Conservation (phyloP, 2,888 invertebrate genomes). For the Rhynchonema sp. region DNA sequence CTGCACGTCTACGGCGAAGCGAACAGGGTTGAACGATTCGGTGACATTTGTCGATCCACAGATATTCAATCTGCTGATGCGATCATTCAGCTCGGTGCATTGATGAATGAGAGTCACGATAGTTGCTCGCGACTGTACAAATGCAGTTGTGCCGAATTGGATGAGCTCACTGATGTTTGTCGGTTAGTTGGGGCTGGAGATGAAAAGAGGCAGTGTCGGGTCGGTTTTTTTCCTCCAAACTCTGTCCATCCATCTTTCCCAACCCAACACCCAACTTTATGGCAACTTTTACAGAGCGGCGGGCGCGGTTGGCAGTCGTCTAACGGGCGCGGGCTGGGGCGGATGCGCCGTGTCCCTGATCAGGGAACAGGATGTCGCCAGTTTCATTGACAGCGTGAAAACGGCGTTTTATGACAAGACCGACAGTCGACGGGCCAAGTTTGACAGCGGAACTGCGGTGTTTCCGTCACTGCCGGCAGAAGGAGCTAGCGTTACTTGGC, state of each 20-base stretch:
- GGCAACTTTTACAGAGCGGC: no score
- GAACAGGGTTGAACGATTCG: conserved; percentile 56
- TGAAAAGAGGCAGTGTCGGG: no score
- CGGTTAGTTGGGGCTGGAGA: no score
- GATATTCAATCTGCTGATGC: conserved; percentile 8
- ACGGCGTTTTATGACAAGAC: neutral
- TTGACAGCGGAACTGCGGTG: neutral
- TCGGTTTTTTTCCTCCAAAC: no score
- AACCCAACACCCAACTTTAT: no score
- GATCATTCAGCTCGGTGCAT: conserved; percentile 38
- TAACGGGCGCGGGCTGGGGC: conserved; percentile 97
- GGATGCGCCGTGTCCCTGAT: conserved; percentile 80
- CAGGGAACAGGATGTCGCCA: conserved; percentile 38
- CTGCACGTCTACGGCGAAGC: conserved; percentile 68
- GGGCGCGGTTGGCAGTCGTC: conserved; percentile 57
- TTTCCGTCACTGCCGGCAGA: neutral
- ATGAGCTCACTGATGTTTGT: conserved; percentile 49
- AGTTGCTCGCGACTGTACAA: conserved; percentile 69
- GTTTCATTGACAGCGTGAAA: neutral
- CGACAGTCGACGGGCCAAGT: neutral
- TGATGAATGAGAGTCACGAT: conserved; percentile 72
- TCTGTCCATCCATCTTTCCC: no score
- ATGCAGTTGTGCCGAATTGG: conserved; percentile 72
- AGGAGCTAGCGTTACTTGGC: no score
- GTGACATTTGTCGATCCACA: conserved; percentile 38